phyloP scores from a whole-genome alignment of 2,888 invertebrate species.

The Rutpela maculata region DNA sequence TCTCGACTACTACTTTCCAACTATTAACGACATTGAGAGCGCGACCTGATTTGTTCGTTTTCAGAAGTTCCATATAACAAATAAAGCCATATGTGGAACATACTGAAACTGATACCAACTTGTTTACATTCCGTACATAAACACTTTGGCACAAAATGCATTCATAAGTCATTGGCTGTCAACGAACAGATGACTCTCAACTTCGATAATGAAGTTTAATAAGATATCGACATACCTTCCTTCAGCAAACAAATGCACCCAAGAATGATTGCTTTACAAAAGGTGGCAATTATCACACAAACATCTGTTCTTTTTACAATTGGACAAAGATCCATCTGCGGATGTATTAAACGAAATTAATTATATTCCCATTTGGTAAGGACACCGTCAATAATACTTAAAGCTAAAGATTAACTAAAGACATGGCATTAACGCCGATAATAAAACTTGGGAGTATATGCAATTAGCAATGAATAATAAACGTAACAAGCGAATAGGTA shows the following conservation, averaged over 20 bases:
- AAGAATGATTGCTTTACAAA: no score
- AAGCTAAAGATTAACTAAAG: not conserved
- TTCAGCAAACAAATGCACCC: not conserved
- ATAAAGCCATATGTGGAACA: no score
- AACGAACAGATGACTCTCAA: not conserved
- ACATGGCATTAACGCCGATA: not conserved
- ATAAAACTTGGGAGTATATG: slow-evolving; percentile 10
- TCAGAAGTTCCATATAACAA: no score
- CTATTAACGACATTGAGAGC: no score
- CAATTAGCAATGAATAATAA: slow-evolving; percentile 4
- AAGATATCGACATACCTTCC: not conserved
- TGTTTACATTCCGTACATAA: no score
- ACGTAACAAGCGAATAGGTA: not conserved
- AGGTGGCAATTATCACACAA: not conserved
- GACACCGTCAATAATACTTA: not conserved
- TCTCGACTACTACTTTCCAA: no score
- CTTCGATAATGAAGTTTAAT: not conserved
- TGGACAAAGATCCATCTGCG: no score
- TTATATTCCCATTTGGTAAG: not conserved
- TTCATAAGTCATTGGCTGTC: no score
- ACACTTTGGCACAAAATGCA: no score
- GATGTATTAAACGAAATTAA: no score
- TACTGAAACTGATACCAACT: no score
- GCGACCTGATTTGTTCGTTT: no score
- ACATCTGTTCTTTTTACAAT: not conserved